Base-by-base conservation (phyloP, 2,797 vertebrate species). In the Phrynocephalus guinanensis region DNA sequence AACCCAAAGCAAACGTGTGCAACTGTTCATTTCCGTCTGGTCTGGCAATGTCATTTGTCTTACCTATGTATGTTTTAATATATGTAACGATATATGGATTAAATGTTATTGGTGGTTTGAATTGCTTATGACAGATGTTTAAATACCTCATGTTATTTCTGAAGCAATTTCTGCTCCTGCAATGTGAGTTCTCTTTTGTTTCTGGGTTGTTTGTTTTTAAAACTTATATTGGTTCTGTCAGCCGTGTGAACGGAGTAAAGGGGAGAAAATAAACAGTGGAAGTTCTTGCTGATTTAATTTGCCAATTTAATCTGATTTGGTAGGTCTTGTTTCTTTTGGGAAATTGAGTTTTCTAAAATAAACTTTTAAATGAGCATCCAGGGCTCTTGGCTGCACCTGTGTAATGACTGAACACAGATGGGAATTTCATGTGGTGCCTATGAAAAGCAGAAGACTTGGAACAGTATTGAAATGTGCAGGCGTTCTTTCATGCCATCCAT, bases 261-360 rank as follows among this genome's bases (percentile, higher is more conserved):
- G 73, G 6, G 1, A 88, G 24, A 48, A 33, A 73, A 73, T 82
- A 77, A 22, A 24, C 79, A 15, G 44, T 60, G 60, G 3, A 3
- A 72, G 7, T 10, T 83, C 1, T 56, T 44, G 38, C 28, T 2
- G 87, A 82, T 83, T 66, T 79, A 3, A 52, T 79, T 13, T 78
- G n/a, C 50, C n/a, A 5, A 72, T 71, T 28, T 15, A 6, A 22
- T 18, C 13, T 73, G 30, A 15, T 75, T 6, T 1, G 77, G 33
- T 15, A 10, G 60, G 5, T 72, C 87, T 85, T 26, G 84, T 93
- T 79, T 87, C 86, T 0, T 77, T 52, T 30, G 87, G 52, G 26
- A 48, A 85, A 91, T 66, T 6, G 30, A 6, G 7, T 9, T 86
- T 83, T 6, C 1, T 0, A 38, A 75, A 86, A 82, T 60, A 79